Percentiles rank a stretch among this genome's conserved stretches.
Evolutionary conservation across 2,797 vertebrate genomes (phyloP).

Genomic region (Pempheris klunzingeri): DNA sequence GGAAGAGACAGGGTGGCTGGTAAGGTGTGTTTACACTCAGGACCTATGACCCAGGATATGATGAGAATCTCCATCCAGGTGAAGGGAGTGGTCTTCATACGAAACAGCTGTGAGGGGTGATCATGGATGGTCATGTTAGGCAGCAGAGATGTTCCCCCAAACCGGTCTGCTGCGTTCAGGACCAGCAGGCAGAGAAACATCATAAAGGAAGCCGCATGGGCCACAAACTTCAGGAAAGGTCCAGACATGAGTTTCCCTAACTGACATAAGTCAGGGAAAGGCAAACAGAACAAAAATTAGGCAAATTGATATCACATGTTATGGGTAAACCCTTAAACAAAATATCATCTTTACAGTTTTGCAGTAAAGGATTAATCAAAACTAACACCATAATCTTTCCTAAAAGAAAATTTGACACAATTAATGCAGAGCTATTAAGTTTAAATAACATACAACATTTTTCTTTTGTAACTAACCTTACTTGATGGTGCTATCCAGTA

Average conservation of each 20-base stretch:
- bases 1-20: background rate
- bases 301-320: background rate
- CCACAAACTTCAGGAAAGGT: conserved; percentile 98
- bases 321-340: background rate
- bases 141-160: conserved; percentile 92
- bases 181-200: conserved; percentile 95
- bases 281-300: background rate
- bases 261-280: conserved; percentile 74
- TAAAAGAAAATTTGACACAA: background rate
- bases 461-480: conserved; percentile 88
- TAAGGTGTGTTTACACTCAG: conserved; percentile 16
- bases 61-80: conserved; percentile 98
- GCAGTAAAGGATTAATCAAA: background rate
- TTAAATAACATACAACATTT: background rate
- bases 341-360: background rate
- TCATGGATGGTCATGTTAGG: conserved; percentile 94
- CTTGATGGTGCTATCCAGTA: conserved; percentile 96
- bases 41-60: conserved; percentile 97
- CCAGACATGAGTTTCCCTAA: conserved; percentile 93
- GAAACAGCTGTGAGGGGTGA: conserved; percentile 92
- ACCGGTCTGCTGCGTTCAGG: conserved; percentile 96
- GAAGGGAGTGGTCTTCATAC: conserved; percentile 96
- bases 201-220: conserved; percentile 95
- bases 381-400: background rate
- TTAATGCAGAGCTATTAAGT: background rate